A percentile compares a stretch with the other conserved stretches of the same genome.
These are phyloP conservation scores for Melopsittacus undulatus DNA, from an alignment of 2,797 vertebrate genomes.

Conservation along the genomic window DNA sequence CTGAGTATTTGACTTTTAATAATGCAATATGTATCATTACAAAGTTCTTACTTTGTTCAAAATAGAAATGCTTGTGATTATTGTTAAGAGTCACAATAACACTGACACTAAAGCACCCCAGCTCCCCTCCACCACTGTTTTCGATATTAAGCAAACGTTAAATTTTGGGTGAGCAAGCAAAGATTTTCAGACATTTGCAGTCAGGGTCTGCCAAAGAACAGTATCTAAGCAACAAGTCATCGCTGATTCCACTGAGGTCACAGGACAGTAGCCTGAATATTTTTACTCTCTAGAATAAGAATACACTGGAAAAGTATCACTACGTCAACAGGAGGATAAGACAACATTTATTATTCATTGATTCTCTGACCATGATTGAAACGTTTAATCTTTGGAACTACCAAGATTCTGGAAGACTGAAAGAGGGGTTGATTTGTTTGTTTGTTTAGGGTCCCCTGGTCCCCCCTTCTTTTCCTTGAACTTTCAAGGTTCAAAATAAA, in stretches of 20 bases:
- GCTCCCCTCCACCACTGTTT: background rate
- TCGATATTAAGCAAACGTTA: background rate
- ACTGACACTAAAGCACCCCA: background rate
- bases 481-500: background rate
- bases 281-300: background rate
- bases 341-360: background rate
- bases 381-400: background rate
- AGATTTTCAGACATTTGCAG: background rate
- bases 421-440: background rate
- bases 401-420: background rate
- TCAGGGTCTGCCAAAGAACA: background rate
- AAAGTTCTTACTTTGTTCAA: background rate
- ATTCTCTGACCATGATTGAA: background rate
- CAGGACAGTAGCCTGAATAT: background rate
- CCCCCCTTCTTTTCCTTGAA: background rate
- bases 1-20: background rate
- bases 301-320: background rate
- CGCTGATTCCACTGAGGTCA: rapidly evolving
- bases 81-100: background rate
- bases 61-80: background rate
- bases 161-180: background rate
- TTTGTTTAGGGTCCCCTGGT: background rate
- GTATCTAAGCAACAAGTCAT: background rate
- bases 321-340: background rate
- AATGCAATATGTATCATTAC: background rate